Percentiles rank a stretch among this genome's conserved stretches.
These are phyloP conservation scores for Rhinopomastus cyanomelas DNA, from an alignment of 2,113 vertebrate species.

Conservation along the genomic window DNA sequence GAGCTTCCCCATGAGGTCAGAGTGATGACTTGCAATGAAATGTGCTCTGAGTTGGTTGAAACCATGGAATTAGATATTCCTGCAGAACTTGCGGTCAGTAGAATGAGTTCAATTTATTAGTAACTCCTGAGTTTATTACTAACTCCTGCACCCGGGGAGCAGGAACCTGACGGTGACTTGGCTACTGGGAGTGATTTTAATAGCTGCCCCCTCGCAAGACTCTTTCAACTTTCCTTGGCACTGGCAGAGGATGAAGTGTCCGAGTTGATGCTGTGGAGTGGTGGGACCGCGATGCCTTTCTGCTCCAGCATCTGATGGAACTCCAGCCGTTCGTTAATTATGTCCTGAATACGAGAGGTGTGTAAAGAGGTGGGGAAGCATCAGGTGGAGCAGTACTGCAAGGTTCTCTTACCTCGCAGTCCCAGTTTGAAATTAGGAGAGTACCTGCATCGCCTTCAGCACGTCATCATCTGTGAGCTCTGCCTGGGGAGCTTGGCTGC, in stretches of 20 bases:
- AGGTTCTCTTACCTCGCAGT: not conserved
- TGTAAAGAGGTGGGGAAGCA: not conserved
- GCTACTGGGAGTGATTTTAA: not conserved
- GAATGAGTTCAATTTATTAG: not conserved
- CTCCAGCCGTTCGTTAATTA: slow-evolving; percentile 64
- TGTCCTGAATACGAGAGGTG: slow-evolving; percentile 23
- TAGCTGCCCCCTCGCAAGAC: not conserved
- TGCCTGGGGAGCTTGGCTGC: not conserved
- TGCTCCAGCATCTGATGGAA: slow-evolving; percentile 57
- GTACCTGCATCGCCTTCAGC: slow-evolving; percentile 73
- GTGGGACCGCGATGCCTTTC: slow-evolving; percentile 32
- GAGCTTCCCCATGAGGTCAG: not conserved
- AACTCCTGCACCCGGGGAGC: not conserved
- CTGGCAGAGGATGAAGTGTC: rapidly evolving
- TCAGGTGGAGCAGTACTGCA: not conserved
- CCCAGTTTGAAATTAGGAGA: not conserved
- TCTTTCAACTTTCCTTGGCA: not conserved
- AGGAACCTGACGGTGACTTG: too few species aligned
- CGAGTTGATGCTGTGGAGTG: not conserved
- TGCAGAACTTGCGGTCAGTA: not conserved
- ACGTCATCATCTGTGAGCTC: slow-evolving; percentile 61
- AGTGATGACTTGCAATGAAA: not conserved
- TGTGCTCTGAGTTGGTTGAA: not conserved
- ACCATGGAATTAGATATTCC: not conserved
- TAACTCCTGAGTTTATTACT: not conserved